These are phyloP conservation scores for Drosophila lacicola DNA, from an alignment of 2,888 invertebrate species.

Conservation along the genomic window DNA sequence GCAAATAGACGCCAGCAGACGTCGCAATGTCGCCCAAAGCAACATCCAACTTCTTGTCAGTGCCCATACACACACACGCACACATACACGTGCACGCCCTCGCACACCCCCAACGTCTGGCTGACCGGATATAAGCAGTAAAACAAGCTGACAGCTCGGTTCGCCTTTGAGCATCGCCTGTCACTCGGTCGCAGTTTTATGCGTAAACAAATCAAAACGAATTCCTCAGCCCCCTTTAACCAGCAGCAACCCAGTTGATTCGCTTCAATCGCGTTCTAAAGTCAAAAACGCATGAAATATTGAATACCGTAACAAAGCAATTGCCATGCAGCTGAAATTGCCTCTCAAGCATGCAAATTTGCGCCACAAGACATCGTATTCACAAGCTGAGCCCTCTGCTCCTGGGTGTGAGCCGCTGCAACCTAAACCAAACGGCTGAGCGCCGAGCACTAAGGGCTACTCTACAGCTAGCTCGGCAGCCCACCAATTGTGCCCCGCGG, in stretches of 20 bases:
- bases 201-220: constrained; percentile 70
- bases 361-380: constrained; percentile 56
- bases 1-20: constrained; percentile 73
- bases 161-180: constrained; percentile 32
- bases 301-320: constrained; percentile 41
- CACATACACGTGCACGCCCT: too few species aligned
- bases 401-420: constrained; percentile 29
- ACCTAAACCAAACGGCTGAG: constrained; percentile 15
- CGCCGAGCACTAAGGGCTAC: background rate
- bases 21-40: constrained; percentile 60
- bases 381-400: constrained; percentile 10
- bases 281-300: constrained; percentile 41
- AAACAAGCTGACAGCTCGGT: constrained; percentile 72
- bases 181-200: constrained; percentile 25
- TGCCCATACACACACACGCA: background rate
- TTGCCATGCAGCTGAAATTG: constrained; percentile 49
- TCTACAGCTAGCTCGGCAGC: constrained; percentile 23
- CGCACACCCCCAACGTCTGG: constrained; percentile 19
- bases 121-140: constrained; percentile 75
- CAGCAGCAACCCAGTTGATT: constrained; percentile 1
- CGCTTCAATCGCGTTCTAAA: constrained; percentile 27
- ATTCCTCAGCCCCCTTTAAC: constrained; percentile 41
- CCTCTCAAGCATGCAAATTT: constrained; percentile 66
- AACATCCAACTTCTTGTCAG: constrained; percentile 30
- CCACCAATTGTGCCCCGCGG: constrained; percentile 77